A percentile compares a stretch with the other conserved stretches of the same genome.
Conservation (phyloP, 2,113 vertebrate genomes). For the Bubo bubo region DNA sequence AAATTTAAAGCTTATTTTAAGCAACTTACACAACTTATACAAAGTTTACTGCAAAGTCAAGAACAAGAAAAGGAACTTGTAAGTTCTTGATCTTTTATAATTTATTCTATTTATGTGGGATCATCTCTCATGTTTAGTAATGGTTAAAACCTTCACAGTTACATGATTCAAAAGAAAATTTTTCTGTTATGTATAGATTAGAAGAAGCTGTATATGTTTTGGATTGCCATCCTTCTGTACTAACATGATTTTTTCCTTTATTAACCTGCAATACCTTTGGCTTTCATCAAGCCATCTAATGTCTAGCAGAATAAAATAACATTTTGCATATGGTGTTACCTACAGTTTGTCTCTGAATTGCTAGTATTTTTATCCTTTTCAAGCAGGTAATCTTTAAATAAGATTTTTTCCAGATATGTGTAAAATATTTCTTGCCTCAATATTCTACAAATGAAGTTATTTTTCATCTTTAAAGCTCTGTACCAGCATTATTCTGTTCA, state of each 20-base stretch:
- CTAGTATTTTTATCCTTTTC: neutral
- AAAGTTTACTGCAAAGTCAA: neutral
- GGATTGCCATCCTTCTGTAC: neutral
- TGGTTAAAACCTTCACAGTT: neutral
- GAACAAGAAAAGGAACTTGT: neutral
- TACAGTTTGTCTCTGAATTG: neutral
- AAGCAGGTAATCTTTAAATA: neutral
- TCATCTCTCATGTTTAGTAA: neutral
- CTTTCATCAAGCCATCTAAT: neutral
- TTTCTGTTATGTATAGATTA: neutral
- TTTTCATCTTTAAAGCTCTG: neutral
- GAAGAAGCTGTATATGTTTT: neutral
- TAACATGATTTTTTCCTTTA: neutral
- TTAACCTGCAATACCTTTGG: neutral
- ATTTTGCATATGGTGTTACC: neutral
- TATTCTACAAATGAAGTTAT: neutral
- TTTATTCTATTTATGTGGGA: neutral
- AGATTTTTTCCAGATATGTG: neutral
- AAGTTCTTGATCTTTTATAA: neutral
- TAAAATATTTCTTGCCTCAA: neutral
- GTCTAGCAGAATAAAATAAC: neutral
- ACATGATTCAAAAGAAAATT: neutral
- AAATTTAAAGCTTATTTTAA: neutral
- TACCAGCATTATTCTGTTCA: neutral
- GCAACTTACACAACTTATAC: neutral